phyloP scores from a whole-genome alignment of 2,888 invertebrate genomes.

The Luperina testacea region DNA sequence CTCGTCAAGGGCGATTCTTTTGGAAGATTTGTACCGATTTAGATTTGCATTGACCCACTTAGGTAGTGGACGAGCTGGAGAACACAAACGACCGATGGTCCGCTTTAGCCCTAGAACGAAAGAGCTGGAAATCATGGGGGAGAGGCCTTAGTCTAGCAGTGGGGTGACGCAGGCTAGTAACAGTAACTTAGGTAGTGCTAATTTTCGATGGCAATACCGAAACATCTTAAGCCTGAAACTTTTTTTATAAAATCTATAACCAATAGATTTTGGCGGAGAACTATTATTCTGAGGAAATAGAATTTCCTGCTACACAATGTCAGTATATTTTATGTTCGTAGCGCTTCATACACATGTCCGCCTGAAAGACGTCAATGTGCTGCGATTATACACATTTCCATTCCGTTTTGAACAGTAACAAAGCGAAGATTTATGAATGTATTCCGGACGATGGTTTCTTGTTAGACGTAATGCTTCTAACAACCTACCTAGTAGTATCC shows the following conservation, averaged over 20 bases:
- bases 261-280: neutral
- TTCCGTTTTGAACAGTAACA: constrained; percentile 30
- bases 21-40: neutral
- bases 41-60: constrained; percentile 1
- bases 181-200: neutral
- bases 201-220: neutral
- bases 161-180: neutral
- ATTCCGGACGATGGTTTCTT: constrained; percentile 39
- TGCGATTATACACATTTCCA: constrained; percentile 7
- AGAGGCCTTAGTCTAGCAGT: neutral
- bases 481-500: no score
- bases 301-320: constrained; percentile 1
- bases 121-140: neutral
- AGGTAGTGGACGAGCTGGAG: neutral
- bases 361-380: constrained; percentile 38
- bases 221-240: neutral
- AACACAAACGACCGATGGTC: neutral
- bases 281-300: constrained; percentile 7
- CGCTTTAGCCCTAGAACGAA: neutral
- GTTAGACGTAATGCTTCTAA: constrained; percentile 8
- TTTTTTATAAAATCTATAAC: neutral
- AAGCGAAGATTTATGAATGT: constrained; percentile 37
- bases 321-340: constrained; percentile 8
- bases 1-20: neutral
- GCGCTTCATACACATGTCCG: constrained; percentile 21